Evolutionary conservation across 35 echinoderm and acorn worm species (phyloP), one percentile per base, ranked within the genome.

Genomic region (Anneissia japonica): DNA sequence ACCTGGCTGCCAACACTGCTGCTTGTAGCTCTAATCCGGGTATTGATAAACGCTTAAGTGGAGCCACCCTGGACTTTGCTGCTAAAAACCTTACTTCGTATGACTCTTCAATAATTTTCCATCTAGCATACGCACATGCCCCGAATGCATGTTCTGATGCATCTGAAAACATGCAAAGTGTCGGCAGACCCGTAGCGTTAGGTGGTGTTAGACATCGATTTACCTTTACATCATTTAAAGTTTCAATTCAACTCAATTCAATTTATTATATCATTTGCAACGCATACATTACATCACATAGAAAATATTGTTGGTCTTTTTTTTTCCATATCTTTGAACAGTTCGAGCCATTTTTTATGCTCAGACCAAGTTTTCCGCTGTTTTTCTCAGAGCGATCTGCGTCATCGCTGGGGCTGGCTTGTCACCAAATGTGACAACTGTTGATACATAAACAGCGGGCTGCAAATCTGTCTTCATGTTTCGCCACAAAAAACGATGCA

Each of bases 401-500:
- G 88, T 88, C 87, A 94, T 94, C 3, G 92, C 88, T 26, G 92
- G 83, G 32, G 92, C 83, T 10, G 87, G 92, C 38, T 90, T 94
- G 45, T 94, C 84, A 12, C 92, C 88, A 56, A 94, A 94, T 4
- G 92, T 94, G 13, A 94, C 30, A 38, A 86, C 92, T 56, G 82
- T 90, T 76, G 73, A 90, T 14, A 90, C 72, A 41, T 90, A 94
- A 26, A 90, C 79, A 77, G 90, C 88, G 64, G 84, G 87, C 30
- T 83, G 36, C 34, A 34, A 37, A 3, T 40, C 17, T 0, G 13
- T 16, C 17, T 76, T 35, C 73, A 94, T 37, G 73, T 87, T 39
- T 87, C 92, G 81, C 92, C 92, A 90, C 51, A 91, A 73, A 64
- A 87, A 94, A 34, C 92, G 73, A 81, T 90, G 92, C 11, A 90